phyloP scores from a whole-genome alignment of 2,113 vertebrate genomes.

The Macrotus californicus region DNA sequence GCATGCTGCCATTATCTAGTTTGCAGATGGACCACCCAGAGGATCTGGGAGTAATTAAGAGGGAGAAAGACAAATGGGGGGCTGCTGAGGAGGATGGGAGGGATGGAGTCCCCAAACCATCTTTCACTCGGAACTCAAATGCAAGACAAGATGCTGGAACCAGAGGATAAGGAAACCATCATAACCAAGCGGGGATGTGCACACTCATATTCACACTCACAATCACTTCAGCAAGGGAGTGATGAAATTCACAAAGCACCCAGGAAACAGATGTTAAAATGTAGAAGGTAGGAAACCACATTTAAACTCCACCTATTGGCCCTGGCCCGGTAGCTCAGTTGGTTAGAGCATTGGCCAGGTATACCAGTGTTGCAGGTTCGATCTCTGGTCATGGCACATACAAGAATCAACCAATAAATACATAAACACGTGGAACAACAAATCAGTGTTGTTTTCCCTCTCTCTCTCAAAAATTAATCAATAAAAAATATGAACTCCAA shows the following conservation, averaged over 20 bases:
- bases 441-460: too few species aligned
- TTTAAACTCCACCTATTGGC: neutral
- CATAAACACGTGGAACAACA: too few species aligned
- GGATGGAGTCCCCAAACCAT: slow-evolving; percentile 79
- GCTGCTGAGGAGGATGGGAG: neutral
- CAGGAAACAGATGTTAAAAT: slow-evolving; percentile 51
- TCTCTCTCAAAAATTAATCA: too few species aligned
- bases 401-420: too few species aligned
- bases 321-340: neutral
- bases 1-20: slow-evolving; percentile 77
- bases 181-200: neutral
- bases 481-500: neutral
- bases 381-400: too few species aligned
- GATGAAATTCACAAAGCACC: slow-evolving; percentile 21
- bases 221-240: neutral
- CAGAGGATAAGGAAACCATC: slow-evolving; percentile 51
- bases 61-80: slow-evolving; percentile 72
- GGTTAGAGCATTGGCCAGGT: too few species aligned
- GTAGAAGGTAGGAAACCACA: slow-evolving; percentile 23
- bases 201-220: neutral
- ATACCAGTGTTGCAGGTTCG: too few species aligned
- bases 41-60: slow-evolving; percentile 79
- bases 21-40: slow-evolving; percentile 83
- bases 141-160: slow-evolving; percentile 65
- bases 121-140: slow-evolving; percentile 80